These are phyloP conservation scores for Cherax destructor DNA, from an alignment of 1,140 invertebrate genomes.

Conservation along the genomic window DNA sequence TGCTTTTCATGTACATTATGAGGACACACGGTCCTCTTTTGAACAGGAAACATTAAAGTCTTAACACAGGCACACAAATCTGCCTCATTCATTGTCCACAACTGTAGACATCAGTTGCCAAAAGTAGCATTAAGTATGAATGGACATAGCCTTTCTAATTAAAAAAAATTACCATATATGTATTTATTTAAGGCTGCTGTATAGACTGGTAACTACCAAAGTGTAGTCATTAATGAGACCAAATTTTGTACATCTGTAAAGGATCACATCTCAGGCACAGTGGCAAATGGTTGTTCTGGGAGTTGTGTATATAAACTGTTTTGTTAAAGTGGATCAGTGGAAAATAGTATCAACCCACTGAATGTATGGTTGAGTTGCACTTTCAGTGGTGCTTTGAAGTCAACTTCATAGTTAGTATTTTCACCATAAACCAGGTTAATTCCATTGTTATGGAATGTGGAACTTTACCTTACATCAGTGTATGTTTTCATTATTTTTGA, in stretches of 20 bases:
- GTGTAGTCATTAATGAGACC: not conserved
- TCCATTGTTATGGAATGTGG: conserved; percentile 36
- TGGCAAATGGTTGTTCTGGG: conserved; percentile 43
- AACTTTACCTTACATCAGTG: conserved; percentile 45
- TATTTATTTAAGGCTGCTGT: not conserved
- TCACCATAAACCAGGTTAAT: conserved; percentile 26
- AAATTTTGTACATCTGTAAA: not conserved
- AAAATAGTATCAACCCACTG: conserved; percentile 53
- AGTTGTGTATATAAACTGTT: conserved; percentile 56
- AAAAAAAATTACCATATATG: not conserved
- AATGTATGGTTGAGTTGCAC: conserved; percentile 56
- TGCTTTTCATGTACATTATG: too few species aligned
- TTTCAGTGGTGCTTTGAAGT: conserved; percentile 59
- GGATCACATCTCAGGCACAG: conserved; percentile 36
- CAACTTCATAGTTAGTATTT: conserved; percentile 50
- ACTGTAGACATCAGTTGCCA: not conserved
- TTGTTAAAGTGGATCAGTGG: conserved; percentile 61
- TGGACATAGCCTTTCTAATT: not conserved
- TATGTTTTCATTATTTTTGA: conserved; percentile 40
- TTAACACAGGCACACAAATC: too few species aligned
- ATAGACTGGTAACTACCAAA: not conserved
- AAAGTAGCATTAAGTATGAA: not conserved
- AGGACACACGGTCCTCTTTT: too few species aligned
- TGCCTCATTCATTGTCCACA: not conserved
- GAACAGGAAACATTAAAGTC: too few species aligned